These are phyloP conservation scores for Drosophila ficusphila DNA, from an alignment of 1,140 invertebrate genomes.

Conservation along the genomic window DNA sequence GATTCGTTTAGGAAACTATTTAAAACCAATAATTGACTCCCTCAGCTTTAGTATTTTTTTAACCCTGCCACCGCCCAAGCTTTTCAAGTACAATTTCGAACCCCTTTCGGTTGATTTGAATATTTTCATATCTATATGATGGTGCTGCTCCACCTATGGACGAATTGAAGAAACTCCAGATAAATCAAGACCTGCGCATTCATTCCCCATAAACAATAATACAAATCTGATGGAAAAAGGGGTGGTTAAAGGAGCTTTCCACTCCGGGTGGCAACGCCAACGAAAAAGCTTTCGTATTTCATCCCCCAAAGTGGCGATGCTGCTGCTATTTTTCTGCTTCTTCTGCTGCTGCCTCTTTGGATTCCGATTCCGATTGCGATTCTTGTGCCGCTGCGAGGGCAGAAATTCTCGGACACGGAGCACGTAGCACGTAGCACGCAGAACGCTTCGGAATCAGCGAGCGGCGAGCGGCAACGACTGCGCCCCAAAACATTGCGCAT, in stretches of 20 bases:
- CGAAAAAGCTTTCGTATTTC: slow-evolving; percentile 6
- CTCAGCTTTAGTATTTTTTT: too few species aligned
- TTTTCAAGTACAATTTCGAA: too few species aligned
- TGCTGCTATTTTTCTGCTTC: slow-evolving; percentile 3
- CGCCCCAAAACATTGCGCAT: slow-evolving; percentile 34
- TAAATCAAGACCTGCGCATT: not conserved
- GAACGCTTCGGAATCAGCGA: not conserved
- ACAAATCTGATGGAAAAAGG: not conserved
- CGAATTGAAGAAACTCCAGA: not conserved
- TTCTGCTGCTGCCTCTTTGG: not conserved
- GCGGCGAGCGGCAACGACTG: slow-evolving; percentile 25
- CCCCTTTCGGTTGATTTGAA: too few species aligned
- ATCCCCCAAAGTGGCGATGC: slow-evolving; percentile 14
- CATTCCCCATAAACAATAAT: not conserved
- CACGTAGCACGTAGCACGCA: not conserved
- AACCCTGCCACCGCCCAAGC: too few species aligned
- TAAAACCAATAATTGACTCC: too few species aligned
- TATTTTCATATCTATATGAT: too few species aligned
- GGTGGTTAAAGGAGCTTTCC: not conserved
- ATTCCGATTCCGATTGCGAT: not conserved
- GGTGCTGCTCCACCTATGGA: slow-evolving; percentile 1
- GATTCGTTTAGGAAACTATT: too few species aligned
- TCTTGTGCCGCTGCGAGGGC: slow-evolving; percentile 4
- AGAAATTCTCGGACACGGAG: slow-evolving; percentile 8
- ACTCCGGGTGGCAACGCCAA: not conserved